Evolutionary conservation across 2,113 vertebrate species (phyloP), one percentile per base, ranked within the genome.

Genomic region (Myiozetetes cayanensis): DNA sequence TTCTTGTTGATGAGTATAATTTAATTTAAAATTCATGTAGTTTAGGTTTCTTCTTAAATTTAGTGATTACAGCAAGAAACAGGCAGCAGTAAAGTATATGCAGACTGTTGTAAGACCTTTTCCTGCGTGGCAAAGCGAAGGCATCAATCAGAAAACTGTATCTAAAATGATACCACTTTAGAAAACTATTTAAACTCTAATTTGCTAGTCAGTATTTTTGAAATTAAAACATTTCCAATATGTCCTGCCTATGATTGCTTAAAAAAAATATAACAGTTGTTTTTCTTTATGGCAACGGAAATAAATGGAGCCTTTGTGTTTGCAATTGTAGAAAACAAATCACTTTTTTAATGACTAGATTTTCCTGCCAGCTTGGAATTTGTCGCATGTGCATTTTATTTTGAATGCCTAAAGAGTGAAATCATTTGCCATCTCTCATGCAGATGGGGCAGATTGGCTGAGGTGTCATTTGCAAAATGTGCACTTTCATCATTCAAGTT

Each of bases 291-390:
- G 75, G 74, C 61, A 86, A 20, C 92, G 82, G 85, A 96, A 96
- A 96, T 94, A 97, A 97, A 95, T 92, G 73, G 76, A 96, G 92
- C 59, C 44, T 97, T 90, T 93, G 67, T 91, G 76, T 92, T 97
- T 82, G 92, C 90, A 96, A 91, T 94, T 77, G 41, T 87, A 91
- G 87, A 97, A 97, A 97, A 97, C 96, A 96, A 98, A 97, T 97
- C 89, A 96, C 86, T 96, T 97, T 97, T 96, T 96, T 97, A 96
- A 97, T 97, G 97, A 95, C 95, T 95, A 90, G 96, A 78, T 97
- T 98, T 97, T 95, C 79, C 86, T 97, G 92, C 93, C 94, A 94
- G 92, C 85, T 97, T 95, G 87, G 92, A 97, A 97, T 96, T 96
- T 97, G 96, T 91, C 22, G 56, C 82, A 89, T 95, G 85, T 90